Percentiles rank a stretch among this genome's conserved stretches.
These are phyloP conservation scores for Selenia dentaria DNA, from an alignment of 2,888 invertebrate species.

Conservation along the genomic window DNA sequence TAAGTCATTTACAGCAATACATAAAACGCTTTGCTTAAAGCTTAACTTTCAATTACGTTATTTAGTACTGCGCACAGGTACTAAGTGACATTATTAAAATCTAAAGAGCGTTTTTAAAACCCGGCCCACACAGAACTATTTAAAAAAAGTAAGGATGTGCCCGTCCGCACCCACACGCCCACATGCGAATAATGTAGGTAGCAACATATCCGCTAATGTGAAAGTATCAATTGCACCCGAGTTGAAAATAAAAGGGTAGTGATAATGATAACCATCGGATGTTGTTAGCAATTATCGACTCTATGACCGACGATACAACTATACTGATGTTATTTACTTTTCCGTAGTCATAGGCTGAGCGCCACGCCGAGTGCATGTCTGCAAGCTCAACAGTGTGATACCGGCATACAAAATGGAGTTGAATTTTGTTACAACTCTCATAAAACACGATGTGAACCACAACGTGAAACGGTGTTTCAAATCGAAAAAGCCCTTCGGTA, in stretches of 20 bases:
- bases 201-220: no score
- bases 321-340: slow-evolving; percentile 56
- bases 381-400: background rate
- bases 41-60: no score
- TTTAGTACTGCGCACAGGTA: no score
- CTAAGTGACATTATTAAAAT: no score
- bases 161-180: no score
- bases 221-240: slow-evolving; percentile 25
- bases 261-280: slow-evolving; percentile 36
- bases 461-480: slow-evolving; percentile 81
- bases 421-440: slow-evolving; percentile 71
- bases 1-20: no score
- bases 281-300: slow-evolving; percentile 54
- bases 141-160: no score
- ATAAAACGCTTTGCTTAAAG: no score
- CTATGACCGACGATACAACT: slow-evolving; percentile 59
- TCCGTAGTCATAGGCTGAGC: slow-evolving; percentile 51
- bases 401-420: slow-evolving; percentile 66
- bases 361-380: slow-evolving; percentile 47
- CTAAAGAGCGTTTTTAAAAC: no score
- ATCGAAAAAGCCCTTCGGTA: slow-evolving; percentile 76
- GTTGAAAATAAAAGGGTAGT: slow-evolving; percentile 41
- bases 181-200: no score
- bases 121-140: no score
- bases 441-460: slow-evolving; percentile 79